phyloP scores from a whole-genome alignment of 2,113 vertebrate genomes.

The Poecile atricapillus region DNA sequence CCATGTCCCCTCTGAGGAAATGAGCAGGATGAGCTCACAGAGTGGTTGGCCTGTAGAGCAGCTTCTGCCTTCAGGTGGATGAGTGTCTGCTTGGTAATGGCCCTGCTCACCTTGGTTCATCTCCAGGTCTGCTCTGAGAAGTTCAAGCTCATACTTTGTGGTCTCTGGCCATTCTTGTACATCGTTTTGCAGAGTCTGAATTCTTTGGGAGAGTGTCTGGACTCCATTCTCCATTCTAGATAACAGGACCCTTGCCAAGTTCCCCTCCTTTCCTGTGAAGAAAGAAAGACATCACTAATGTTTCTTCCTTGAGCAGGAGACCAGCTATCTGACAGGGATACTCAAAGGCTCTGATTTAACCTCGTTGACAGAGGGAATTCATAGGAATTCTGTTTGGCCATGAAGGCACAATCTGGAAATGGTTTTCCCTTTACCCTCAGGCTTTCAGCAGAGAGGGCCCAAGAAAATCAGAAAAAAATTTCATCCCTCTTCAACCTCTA shows the following conservation, averaged over 20 bases:
- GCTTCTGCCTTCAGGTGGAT: not conserved
- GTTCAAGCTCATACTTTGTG: not conserved
- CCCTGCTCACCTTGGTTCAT: no score
- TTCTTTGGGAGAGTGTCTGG: not conserved
- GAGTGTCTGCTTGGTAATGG: not conserved
- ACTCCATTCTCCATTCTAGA: not conserved
- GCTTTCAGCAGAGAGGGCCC: not conserved
- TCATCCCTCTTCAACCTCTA: not conserved
- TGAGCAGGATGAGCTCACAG: not conserved
- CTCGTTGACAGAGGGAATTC: not conserved
- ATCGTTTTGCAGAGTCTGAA: not conserved
- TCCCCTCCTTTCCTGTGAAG: not conserved
- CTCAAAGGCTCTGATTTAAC: not conserved
- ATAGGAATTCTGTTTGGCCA: not conserved
- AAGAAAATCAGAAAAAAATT: not conserved
- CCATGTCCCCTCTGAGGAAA: no score
- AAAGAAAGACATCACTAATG: not conserved
- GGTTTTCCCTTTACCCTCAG: not conserved
- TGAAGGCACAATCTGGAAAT: not conserved
- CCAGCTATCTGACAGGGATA: not conserved
- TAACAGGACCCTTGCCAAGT: not conserved
- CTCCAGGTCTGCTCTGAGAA: no score
- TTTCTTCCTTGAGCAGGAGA: not conserved
- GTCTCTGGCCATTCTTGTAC: not conserved
- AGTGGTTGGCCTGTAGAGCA: not conserved